Percentiles rank a stretch among this genome's conserved stretches.
Evolutionary conservation across 2,888 invertebrate species (phyloP).

Genomic region (Melanotus villosus): DNA sequence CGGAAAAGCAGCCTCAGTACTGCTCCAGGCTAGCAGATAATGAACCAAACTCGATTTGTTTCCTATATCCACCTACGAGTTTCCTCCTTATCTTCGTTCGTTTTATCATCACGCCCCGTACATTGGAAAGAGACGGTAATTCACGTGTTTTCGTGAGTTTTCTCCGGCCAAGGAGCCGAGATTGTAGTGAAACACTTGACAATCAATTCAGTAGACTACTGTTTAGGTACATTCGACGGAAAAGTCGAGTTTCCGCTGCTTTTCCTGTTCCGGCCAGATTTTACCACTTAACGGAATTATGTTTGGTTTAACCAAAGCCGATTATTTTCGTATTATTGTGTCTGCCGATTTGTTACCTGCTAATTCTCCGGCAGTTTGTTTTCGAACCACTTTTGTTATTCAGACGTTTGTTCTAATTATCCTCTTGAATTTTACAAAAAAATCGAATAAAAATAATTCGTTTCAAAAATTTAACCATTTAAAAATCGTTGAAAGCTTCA

Average conservation of each 20-base stretch:
- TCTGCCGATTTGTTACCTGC: constrained; percentile 39
- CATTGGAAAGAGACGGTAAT: constrained; percentile 3
- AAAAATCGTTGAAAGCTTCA: no score
- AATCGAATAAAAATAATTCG: no score
- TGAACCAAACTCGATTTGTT: constrained; percentile 49
- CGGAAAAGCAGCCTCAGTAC: constrained; percentile 58
- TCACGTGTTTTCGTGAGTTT: constrained; percentile 19
- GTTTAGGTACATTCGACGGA: constrained; percentile 53
- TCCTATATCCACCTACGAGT: constrained; percentile 46
- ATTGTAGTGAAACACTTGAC: constrained; percentile 57
- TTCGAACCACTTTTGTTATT: not conserved
- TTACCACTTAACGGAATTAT: constrained; percentile 57
- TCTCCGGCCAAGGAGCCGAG: constrained; percentile 42
- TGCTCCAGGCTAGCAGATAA: constrained; percentile 55
- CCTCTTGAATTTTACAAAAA: not conserved
- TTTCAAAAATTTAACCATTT: no score
- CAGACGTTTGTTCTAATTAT: not conserved
- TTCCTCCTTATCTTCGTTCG: constrained; percentile 29
- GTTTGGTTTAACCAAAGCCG: constrained; percentile 54
- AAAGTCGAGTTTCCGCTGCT: constrained; percentile 42
- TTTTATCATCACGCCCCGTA: not conserved
- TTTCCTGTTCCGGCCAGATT: constrained; percentile 52
- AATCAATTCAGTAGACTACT: constrained; percentile 56
- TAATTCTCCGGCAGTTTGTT: not conserved
- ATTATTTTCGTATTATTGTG: constrained; percentile 48